A percentile compares a stretch with the other conserved stretches of the same genome.
Evolutionary conservation across 1,140 invertebrate species (phyloP).

Genomic region (Pseudachorutes palmiensis): DNA sequence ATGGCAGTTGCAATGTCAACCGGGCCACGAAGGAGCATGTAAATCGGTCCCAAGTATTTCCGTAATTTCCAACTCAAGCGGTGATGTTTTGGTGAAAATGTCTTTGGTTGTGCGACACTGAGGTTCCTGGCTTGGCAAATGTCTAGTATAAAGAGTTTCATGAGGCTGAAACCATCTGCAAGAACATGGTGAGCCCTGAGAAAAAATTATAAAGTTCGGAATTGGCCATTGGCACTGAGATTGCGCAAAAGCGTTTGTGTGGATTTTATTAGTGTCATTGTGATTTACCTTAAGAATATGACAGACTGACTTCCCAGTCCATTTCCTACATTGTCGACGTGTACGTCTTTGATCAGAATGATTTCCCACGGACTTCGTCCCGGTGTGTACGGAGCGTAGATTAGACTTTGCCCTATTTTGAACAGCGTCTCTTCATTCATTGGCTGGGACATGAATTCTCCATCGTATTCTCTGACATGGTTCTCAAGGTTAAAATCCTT

Average conservation of each 20-base stretch:
- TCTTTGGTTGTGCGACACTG: not conserved
- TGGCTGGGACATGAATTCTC: not conserved
- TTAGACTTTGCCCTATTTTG: conserved; percentile 8
- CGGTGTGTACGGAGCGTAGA: conserved; percentile 2
- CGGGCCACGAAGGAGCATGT: not conserved
- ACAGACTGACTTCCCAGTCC: not conserved
- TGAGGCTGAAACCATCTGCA: not conserved
- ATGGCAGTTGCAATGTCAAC: not conserved
- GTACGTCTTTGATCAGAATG: conserved; percentile 6
- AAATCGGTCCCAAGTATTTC: not conserved
- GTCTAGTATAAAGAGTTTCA: not conserved
- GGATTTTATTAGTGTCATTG: not conserved
- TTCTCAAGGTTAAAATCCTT: conserved; percentile 14
- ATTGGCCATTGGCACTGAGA: too few relatives aligned
- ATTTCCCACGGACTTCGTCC: conserved; percentile 17
- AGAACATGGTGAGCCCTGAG: not conserved
- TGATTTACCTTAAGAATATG: not conserved
- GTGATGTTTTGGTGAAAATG: too few relatives aligned
- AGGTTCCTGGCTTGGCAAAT: not conserved
- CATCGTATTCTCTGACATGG: conserved; percentile 12
- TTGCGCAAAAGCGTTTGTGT: not conserved
- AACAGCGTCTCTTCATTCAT: conserved; percentile 2
- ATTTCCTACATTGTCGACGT: not conserved
- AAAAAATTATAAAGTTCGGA: not conserved
- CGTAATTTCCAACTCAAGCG: too few relatives aligned